phyloP scores from a whole-genome alignment of 2,888 invertebrate species.

The Cephus rjabovi region DNA sequence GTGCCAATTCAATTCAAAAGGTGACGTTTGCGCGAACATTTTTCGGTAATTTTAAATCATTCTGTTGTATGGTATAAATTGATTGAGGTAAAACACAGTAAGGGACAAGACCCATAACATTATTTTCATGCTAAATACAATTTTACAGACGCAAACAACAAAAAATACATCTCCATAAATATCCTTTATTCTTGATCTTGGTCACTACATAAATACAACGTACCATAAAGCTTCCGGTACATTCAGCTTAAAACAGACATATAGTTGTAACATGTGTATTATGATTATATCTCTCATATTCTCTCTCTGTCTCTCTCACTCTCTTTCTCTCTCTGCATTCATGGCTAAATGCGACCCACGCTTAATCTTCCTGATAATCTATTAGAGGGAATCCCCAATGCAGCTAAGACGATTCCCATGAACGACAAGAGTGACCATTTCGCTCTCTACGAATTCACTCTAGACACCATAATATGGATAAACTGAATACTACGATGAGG shows the following conservation, averaged over 20 bases:
- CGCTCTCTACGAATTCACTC: not conserved
- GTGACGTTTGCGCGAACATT: too few species aligned
- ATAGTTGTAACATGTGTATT: slow-evolving; percentile 8
- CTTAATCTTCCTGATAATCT: not conserved
- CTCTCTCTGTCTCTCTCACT: slow-evolving; percentile 12
- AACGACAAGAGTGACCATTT: not conserved
- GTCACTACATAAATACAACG: slow-evolving; percentile 42
- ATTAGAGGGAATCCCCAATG: not conserved
- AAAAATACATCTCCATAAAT: not conserved
- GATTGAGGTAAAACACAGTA: too few species aligned
- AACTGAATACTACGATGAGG: not conserved
- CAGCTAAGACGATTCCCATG: not conserved
- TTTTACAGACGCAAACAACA: not conserved
- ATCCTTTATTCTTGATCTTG: slow-evolving; percentile 24
- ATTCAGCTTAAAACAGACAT: slow-evolving; percentile 35
- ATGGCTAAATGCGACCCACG: not conserved
- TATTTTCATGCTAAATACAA: not conserved
- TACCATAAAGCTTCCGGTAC: slow-evolving; percentile 36
- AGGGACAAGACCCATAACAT: too few species aligned
- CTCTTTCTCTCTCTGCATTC: not conserved
- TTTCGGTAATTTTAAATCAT: too few species aligned
- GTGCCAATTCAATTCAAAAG: too few species aligned
- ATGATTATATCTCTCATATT: slow-evolving; percentile 4
- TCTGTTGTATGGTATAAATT: too few species aligned
- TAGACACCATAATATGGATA: not conserved